A percentile compares a stretch with the other conserved stretches of the same genome.
These are phyloP conservation scores for Microcebus jonahi DNA, from an alignment of 2,113 vertebrate genomes.

Conservation along the genomic window DNA sequence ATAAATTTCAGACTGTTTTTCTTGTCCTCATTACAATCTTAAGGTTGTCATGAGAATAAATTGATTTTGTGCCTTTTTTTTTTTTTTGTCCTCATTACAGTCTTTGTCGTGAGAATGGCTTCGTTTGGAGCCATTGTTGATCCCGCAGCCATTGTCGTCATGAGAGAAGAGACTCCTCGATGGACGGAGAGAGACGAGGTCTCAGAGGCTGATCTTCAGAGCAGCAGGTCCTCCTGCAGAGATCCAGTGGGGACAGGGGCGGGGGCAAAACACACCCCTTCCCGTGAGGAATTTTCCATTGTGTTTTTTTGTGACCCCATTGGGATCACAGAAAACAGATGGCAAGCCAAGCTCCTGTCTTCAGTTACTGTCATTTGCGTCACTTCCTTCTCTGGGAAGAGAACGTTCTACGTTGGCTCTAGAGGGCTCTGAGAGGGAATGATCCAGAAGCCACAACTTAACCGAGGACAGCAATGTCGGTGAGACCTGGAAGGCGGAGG, in stretches of 20 bases:
- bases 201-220: constrained; percentile 73
- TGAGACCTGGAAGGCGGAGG: neutral
- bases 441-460: neutral
- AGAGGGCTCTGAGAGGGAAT: no score
- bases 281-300: constrained; percentile 58
- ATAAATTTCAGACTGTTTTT: constrained; percentile 89
- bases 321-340: constrained; percentile 52
- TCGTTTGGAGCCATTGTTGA: constrained; percentile 84
- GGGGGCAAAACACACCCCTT: constrained; percentile 69
- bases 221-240: constrained; percentile 73
- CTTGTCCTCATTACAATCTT: constrained; percentile 89
- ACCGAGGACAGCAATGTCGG: accelerated
- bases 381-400: neutral
- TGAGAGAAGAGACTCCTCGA: constrained; percentile 79
- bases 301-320: constrained; percentile 69
- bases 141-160: constrained; percentile 79
- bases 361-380: neutral
- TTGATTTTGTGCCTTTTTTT: constrained; percentile 83
- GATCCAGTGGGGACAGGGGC: constrained; percentile 70
- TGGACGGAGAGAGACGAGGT: constrained; percentile 78
- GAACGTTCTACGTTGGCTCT: neutral
- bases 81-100: constrained; percentile 82
- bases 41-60: constrained; percentile 87
- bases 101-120: constrained; percentile 86
- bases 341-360: constrained; percentile 40